Evolutionary conservation across 2,797 vertebrate species (phyloP).

Genomic region (Fistularia commersonii): DNA sequence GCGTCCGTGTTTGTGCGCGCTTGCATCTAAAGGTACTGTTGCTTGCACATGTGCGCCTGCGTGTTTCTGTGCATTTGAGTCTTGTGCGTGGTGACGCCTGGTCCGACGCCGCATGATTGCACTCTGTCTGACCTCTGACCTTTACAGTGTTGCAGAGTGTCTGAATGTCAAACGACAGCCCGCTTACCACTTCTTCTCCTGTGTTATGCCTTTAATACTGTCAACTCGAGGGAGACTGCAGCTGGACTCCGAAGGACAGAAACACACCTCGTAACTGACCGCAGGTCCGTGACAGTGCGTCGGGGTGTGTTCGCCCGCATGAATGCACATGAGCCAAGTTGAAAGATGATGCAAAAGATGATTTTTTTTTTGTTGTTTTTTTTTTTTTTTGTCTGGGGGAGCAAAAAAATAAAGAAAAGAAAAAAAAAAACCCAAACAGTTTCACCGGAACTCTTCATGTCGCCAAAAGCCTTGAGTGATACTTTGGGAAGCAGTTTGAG

Average conservation of each 20-base stretch:
- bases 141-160: slow-evolving; percentile 61
- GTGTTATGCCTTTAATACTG: slow-evolving; percentile 36
- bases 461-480: slow-evolving; percentile 42
- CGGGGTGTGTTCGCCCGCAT: slow-evolving; percentile 16
- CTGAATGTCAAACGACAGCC: slow-evolving; percentile 55
- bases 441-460: slow-evolving; percentile 24
- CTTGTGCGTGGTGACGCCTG: slow-evolving; percentile 52
- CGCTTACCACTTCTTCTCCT: slow-evolving; percentile 8
- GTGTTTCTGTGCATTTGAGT: slow-evolving; percentile 48
- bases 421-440: slow-evolving; percentile 15
- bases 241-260: slow-evolving; percentile 34
- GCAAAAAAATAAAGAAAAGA: too few relatives aligned
- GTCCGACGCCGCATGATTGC: slow-evolving; percentile 53
- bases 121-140: slow-evolving; percentile 53
- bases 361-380: neutral
- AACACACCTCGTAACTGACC: slow-evolving; percentile 11
- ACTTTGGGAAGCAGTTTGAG: slow-evolving; percentile 29
- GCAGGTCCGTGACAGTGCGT: slow-evolving; percentile 1
- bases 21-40: slow-evolving; percentile 43
- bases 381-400: too few relatives aligned
- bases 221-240: slow-evolving; percentile 23
- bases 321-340: slow-evolving; percentile 20
- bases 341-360: slow-evolving; percentile 31
- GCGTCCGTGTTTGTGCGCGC: slow-evolving; percentile 22
- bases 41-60: slow-evolving; percentile 52